These are phyloP conservation scores for Tiaroga cobitis DNA, from an alignment of 2,797 vertebrate genomes.

Conservation along the genomic window DNA sequence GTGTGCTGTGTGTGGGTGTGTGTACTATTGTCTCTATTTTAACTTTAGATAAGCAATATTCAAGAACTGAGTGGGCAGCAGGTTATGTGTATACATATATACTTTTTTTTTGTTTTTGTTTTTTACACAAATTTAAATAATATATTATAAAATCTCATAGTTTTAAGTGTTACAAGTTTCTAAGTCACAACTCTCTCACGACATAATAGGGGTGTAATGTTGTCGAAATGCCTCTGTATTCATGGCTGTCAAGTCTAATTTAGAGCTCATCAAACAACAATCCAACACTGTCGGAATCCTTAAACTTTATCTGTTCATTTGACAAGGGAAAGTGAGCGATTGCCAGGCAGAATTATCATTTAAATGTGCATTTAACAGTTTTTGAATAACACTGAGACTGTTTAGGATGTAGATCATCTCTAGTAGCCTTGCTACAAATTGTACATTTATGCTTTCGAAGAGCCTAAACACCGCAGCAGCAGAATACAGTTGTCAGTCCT, in stretches of 20 bases:
- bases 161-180: not conserved
- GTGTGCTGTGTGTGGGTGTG: not conserved
- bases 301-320: slow-evolving; percentile 14
- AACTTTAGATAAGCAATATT: slow-evolving; percentile 1
- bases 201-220: not conserved
- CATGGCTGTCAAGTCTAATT: slow-evolving; percentile 13
- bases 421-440: not conserved
- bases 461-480: not conserved
- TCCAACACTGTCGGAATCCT: slow-evolving; percentile 4
- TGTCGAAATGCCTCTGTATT: slow-evolving; percentile 2
- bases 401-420: not conserved
- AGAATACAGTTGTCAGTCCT: not conserved
- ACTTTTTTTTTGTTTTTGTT: not conserved
- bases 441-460: not conserved
- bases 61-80: not conserved
- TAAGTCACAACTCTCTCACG: not conserved
- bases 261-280: not conserved
- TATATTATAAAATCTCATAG: not conserved
- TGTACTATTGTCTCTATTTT: not conserved
- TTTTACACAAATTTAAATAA: not conserved
- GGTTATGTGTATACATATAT: not conserved
- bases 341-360: not conserved
- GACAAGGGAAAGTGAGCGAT: slow-evolving; percentile 2
- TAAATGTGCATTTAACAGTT: not conserved
- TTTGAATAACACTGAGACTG: not conserved